Evolutionary conservation across 1,140 invertebrate genomes (phyloP).

Genomic region (Psix sp.): DNA sequence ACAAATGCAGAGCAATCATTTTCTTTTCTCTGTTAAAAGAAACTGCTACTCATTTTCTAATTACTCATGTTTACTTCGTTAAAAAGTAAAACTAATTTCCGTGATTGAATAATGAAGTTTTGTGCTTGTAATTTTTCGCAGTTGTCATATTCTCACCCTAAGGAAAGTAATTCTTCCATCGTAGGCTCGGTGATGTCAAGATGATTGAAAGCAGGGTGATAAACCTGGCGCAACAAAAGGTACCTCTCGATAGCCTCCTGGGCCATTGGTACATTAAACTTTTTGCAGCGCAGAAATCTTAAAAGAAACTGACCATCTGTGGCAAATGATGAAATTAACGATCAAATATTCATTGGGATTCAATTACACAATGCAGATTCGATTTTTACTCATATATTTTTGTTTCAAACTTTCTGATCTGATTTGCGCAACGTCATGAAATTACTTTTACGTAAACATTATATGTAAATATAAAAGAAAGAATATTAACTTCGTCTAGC

Average conservation of each 20-base stretch:
- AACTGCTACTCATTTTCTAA: no score
- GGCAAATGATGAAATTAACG: constrained; percentile 35
- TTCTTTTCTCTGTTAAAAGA: background rate
- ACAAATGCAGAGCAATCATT: background rate
- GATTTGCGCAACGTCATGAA: constrained; percentile 14
- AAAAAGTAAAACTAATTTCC: no score
- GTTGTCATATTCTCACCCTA: constrained; percentile 80
- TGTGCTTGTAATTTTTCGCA: background rate
- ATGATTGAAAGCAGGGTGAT: constrained; percentile 82
- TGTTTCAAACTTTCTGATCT: background rate
- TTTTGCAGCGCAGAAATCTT: constrained; percentile 88
- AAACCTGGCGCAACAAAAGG: constrained; percentile 86
- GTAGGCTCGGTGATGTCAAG: constrained; percentile 83
- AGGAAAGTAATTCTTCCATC: constrained; percentile 83
- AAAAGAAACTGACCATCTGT: constrained; percentile 86
- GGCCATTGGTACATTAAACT: constrained; percentile 89
- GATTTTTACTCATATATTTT: constrained; percentile 7
- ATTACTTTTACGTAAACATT: constrained; percentile 26
- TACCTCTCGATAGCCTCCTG: constrained; percentile 89
- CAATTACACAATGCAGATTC: constrained; percentile 25
- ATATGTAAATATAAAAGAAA: constrained; percentile 16
- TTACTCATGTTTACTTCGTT: no score
- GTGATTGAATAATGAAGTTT: no score
- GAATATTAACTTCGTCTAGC: no score
- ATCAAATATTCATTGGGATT: constrained; percentile 5